These are phyloP conservation scores for Neosalanx taihuensis DNA, from an alignment of 2,797 vertebrate genomes.

Conservation along the genomic window DNA sequence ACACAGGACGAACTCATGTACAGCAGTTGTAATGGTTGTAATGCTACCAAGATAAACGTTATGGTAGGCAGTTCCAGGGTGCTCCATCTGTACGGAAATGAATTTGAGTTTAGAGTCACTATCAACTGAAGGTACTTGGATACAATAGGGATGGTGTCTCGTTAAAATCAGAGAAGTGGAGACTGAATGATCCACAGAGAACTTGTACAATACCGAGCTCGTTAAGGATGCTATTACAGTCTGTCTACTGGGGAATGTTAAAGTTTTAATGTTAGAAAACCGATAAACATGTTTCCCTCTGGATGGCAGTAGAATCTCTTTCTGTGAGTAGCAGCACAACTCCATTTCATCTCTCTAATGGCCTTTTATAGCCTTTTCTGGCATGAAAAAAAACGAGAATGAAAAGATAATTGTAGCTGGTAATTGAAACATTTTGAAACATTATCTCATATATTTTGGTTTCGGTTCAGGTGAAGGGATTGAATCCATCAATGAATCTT, in stretches of 20 bases:
- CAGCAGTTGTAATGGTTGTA: background rate
- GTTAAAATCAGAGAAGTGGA: no score
- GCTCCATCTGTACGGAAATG: background rate
- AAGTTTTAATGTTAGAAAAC: background rate
- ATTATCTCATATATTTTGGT: background rate
- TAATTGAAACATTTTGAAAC: no score
- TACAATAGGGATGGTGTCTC: no score
- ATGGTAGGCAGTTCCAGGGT: background rate
- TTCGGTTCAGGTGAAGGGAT: background rate
- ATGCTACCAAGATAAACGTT: background rate
- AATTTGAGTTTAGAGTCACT: background rate
- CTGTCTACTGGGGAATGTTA: background rate
- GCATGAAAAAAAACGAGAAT: no score
- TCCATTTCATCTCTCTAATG: no score
- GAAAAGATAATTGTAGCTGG: no score
- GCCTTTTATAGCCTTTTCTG: no score
- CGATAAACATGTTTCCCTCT: no score
- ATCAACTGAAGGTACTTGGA: background rate
- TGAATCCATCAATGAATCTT: background rate
- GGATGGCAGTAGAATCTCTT: no score
- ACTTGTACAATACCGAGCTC: constrained; percentile 5
- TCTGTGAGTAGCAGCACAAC: no score
- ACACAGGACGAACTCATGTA: background rate
- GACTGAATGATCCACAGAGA: background rate
- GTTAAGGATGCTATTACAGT: background rate